Conservation (phyloP, 2,888 invertebrate genomes). For the Dorcus parallelipipedus region DNA sequence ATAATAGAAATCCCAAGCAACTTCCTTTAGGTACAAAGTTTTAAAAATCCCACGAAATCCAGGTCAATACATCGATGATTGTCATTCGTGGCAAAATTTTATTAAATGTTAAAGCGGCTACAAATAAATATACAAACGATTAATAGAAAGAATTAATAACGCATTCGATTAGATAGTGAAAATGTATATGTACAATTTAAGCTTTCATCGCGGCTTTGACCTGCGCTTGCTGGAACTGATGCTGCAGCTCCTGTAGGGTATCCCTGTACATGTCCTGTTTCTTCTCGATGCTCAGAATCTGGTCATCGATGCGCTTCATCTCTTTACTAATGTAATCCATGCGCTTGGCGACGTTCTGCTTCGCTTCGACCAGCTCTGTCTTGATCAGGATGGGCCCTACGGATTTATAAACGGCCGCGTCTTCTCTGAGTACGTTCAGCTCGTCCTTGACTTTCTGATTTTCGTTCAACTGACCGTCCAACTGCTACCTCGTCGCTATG, state of each 20-base stretch:
- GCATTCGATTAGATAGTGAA: not conserved
- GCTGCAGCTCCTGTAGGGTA: constrained; percentile 62
- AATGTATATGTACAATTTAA: constrained; percentile 21
- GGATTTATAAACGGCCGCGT: constrained; percentile 85
- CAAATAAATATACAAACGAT: no score
- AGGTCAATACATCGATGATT: no score
- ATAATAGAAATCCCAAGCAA: no score
- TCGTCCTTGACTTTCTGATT: constrained; percentile 92
- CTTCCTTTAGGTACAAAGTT: no score
- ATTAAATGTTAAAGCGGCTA: no score
- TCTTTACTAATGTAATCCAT: constrained; percentile 86
- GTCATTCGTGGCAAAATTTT: no score
- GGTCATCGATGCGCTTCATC: constrained; percentile 72
- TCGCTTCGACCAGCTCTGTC: constrained; percentile 89
- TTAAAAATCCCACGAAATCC: no score
- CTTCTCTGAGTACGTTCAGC: constrained; percentile 73
- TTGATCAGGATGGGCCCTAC: constrained; percentile 95
- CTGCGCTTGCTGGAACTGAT: constrained; percentile 61
- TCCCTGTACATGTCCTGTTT: constrained; percentile 71
- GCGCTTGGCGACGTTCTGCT: constrained; percentile 89
- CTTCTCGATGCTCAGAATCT: constrained; percentile 67
- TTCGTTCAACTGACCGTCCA: constrained; percentile 91
- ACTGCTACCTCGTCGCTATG: constrained; percentile 72
- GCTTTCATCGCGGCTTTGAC: constrained; percentile 54
- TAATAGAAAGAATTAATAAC: not conserved